These are phyloP conservation scores for Linyphia triangularis DNA, from an alignment of 2,888 invertebrate genomes.

Conservation along the genomic window DNA sequence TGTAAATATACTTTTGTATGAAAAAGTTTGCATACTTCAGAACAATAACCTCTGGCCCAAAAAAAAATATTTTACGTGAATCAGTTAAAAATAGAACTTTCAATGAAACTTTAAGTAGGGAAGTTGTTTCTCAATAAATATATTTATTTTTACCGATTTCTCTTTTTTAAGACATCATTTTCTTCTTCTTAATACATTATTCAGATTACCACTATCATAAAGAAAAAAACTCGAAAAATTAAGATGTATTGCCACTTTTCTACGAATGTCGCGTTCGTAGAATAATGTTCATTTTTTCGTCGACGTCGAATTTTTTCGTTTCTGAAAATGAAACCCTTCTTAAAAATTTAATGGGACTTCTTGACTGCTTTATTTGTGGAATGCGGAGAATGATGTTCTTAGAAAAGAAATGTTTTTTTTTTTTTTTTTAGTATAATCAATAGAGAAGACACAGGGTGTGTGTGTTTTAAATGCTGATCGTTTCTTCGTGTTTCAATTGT, in stretches of 20 bases:
- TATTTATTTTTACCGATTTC: no score
- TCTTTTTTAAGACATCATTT: not conserved
- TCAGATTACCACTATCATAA: not conserved
- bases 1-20: no score
- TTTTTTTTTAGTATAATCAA: not conserved
- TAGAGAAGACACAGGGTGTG: not conserved
- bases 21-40: no score
- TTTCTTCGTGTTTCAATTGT: no score
- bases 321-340: not conserved
- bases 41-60: no score
- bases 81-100: no score
- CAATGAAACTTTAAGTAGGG: no score
- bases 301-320: not conserved
- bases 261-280: not conserved
- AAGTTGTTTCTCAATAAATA: no score
- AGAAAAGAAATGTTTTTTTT: not conserved
- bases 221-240: not conserved
- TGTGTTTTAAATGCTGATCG: no score
- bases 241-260: not conserved
- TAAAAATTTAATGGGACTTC: not conserved
- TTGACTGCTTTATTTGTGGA: not conserved
- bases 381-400: not conserved
- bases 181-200: constrained; percentile 3
- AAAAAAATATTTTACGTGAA: no score
- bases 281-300: not conserved